Evolutionary conservation across 2,113 vertebrate genomes (phyloP).

Genomic region (Oreotrochilus melanogaster): DNA sequence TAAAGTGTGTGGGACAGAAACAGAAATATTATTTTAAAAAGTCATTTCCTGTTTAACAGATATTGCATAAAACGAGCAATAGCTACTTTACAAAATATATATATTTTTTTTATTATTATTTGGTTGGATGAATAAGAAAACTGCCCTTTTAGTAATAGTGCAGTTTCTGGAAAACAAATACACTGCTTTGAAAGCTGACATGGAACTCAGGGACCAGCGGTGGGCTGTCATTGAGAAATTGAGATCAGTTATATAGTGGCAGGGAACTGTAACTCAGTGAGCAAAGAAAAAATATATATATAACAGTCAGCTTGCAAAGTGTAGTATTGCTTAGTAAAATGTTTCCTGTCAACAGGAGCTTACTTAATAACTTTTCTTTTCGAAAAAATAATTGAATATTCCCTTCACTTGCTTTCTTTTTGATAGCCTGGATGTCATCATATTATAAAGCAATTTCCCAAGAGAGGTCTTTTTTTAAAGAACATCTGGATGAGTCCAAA

Average conservation of each 20-base stretch:
- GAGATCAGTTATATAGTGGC: constrained; percentile 18
- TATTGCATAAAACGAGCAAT: background rate
- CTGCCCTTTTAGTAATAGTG: background rate
- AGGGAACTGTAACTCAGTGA: constrained; percentile 9
- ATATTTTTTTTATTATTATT: background rate
- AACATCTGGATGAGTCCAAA: background rate
- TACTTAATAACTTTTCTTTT: constrained; percentile 57
- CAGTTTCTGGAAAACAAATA: constrained; percentile 11
- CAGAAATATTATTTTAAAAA: background rate
- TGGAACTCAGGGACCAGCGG: constrained; percentile 12
- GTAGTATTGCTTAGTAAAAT: constrained; percentile 36
- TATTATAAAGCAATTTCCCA: constrained; percentile 40
- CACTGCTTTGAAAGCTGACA: background rate
- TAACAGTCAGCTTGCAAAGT: background rate
- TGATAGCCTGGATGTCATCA: constrained; percentile 8
- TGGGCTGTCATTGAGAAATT: constrained; percentile 58
- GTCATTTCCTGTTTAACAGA: background rate
- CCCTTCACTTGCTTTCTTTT: constrained; percentile 53
- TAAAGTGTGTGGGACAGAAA: background rate
- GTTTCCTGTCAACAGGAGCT: background rate
- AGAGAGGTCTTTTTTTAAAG: constrained; percentile 25
- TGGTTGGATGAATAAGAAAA: background rate
- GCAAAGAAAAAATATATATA: background rate
- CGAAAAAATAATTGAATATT: constrained; percentile 58
- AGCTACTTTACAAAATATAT: background rate